Evolutionary conservation across 2,113 vertebrate species (phyloP).

Genomic region (Lophotis ruficrista): DNA sequence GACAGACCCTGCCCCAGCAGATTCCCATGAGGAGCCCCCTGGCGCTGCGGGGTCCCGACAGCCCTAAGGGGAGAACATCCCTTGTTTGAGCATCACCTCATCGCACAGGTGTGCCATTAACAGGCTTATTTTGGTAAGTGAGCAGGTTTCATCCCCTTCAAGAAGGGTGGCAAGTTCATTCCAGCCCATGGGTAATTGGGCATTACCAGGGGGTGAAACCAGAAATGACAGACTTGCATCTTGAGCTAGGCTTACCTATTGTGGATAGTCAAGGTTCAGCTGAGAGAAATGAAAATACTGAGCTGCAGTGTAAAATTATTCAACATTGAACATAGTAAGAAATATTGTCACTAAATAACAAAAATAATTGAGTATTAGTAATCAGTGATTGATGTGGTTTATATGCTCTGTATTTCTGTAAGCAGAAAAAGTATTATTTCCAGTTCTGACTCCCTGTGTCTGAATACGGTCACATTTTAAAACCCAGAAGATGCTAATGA

Average conservation of each 20-base stretch:
- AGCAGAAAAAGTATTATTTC: not conserved
- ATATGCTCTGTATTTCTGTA: not conserved
- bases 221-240: not conserved
- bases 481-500: not conserved
- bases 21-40: not conserved
- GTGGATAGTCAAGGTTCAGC: not conserved
- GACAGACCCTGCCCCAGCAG: too few species aligned
- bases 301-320: not conserved
- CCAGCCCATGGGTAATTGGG: not conserved
- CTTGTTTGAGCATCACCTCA: accelerated
- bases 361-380: not conserved
- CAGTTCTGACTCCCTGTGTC: not conserved
- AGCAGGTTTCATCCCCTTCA: not conserved
- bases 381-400: not conserved
- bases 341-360: not conserved
- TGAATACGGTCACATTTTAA: not conserved
- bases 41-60: not conserved
- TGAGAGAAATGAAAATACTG: not conserved
- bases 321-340: not conserved
- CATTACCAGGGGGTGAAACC: not conserved
- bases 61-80: not conserved
- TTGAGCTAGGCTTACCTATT: not conserved
- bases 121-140: not conserved
- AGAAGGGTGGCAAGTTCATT: not conserved
- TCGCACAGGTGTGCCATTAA: not conserved